Percentiles rank a stretch among this genome's conserved stretches.
These are phyloP conservation scores for Vesta saturnalis DNA, from an alignment of 2,888 invertebrate genomes.

Conservation along the genomic window DNA sequence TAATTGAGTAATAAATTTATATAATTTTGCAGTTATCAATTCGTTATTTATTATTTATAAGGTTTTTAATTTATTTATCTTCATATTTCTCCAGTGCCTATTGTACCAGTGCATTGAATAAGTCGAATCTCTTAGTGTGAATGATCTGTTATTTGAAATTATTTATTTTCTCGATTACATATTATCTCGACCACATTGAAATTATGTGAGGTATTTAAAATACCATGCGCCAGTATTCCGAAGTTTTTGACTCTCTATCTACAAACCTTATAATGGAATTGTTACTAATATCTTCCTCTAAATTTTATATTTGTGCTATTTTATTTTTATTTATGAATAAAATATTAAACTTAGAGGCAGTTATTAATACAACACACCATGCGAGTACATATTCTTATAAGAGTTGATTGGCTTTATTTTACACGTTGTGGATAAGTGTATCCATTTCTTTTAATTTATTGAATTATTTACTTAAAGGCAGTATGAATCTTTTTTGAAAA, in stretches of 20 bases:
- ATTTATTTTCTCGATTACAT: too few relatives aligned
- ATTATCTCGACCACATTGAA: constrained; percentile 38
- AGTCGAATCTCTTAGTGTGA: constrained; percentile 2
- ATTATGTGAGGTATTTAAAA: constrained; percentile 33
- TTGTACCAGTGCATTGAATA: constrained; percentile 8
- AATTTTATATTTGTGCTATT: not conserved
- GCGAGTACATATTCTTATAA: not conserved
- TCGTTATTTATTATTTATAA: not conserved
- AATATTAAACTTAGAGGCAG: not conserved
- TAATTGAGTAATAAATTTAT: not conserved
- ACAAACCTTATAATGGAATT: not conserved
- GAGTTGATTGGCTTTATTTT: constrained; percentile 27
- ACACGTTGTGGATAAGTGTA: not conserved
- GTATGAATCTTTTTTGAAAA: constrained; percentile 32
- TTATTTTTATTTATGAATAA: not conserved
- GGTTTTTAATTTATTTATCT: not conserved
- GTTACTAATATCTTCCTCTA: not conserved
- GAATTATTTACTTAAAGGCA: constrained; percentile 28
- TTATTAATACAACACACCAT: not conserved
- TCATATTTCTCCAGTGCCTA: constrained; percentile 13
- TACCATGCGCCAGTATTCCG: constrained; percentile 51
- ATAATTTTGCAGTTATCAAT: not conserved
- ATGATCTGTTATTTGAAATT: not conserved
- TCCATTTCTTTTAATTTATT: constrained; percentile 31
- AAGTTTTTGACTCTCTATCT: constrained; percentile 43